Evolutionary conservation across 2,888 invertebrate genomes (phyloP).

Genomic region (Clistopyga incitator): DNA sequence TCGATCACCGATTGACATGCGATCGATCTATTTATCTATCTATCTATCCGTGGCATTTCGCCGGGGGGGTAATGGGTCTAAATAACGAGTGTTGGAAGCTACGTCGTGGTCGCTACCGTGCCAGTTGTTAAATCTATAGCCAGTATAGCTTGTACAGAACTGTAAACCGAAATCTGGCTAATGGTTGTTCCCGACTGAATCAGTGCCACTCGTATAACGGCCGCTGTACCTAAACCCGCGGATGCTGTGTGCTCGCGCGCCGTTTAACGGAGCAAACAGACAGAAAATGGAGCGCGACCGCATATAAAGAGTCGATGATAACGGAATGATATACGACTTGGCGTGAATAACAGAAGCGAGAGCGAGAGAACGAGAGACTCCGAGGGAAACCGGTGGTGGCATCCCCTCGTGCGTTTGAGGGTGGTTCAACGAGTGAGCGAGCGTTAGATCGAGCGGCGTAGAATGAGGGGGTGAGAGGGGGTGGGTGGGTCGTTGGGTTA

Average conservation of each 20-base stretch:
- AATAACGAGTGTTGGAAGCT: conserved; percentile 62
- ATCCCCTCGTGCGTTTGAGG: conserved; percentile 40
- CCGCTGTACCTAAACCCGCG: not conserved
- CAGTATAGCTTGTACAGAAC: conserved; percentile 45
- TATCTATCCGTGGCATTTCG: conserved; percentile 51
- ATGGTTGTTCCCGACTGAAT: conserved; percentile 81
- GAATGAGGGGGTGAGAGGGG: conserved; percentile 63
- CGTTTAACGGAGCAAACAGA: conserved; percentile 84
- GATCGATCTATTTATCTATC: conserved; percentile 59
- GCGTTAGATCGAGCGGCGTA: conserved; percentile 60
- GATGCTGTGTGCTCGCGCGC: conserved; percentile 33
- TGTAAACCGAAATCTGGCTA: conserved; percentile 80
- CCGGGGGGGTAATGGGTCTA: conserved; percentile 53
- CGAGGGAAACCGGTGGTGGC: conserved; percentile 31
- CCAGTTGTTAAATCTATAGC: conserved; percentile 51
- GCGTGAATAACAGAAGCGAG: conserved; percentile 80
- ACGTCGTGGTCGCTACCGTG: conserved; percentile 25
- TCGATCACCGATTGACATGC: conserved; percentile 56
- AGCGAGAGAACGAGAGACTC: conserved; percentile 67
- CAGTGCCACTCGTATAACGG: conserved; percentile 71
- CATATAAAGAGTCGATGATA: conserved; percentile 85
- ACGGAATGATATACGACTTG: conserved; percentile 84
- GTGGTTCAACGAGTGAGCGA: conserved; percentile 64
- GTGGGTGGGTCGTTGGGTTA: too few species aligned
- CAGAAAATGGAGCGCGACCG: conserved; percentile 84